Base-by-base conservation (phyloP, 1,140 invertebrate species). In the Oppia nitens region DNA sequence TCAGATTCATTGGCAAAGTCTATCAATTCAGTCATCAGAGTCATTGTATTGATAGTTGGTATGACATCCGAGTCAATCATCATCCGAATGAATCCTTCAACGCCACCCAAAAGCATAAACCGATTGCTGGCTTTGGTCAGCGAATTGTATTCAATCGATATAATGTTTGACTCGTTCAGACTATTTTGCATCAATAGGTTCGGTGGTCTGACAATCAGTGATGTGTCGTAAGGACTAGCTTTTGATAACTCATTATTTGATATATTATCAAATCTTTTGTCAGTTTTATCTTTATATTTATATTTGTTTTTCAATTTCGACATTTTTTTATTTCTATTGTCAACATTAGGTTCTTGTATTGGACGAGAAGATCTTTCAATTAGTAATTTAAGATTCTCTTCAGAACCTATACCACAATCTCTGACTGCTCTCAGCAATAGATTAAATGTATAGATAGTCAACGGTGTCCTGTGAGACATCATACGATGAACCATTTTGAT, bases 401-500 rank as follows among this genome's bases (percentile, higher is more conserved):
- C 21, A 0, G 62, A 40, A n/a, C 85, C 87, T 61, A 89, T 73
- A 50, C 79, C 75, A 72, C 86, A 90, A 66, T 93, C 86, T 63
- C 83, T 78, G 0, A 82, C 78, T 68, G 79, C 79, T 64, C 82
- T 74, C 3, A 94, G 66, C 64, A 95, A 71, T 24, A 91, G 73
- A 78, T 92, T 91, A 65, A 85, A 94, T 6, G 78, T 79, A 62
- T 75, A 82, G 60, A 84, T 69, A 66, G 78, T 77, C 11, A 58
- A 1, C 3, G 14, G 75, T 3, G 89, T 73, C 50, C 73, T 76
- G 62, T 75, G 72, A 56, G 74, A 66, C 28, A 78, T 67, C 81
- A 94, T 83, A 72, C 85, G 81, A 51, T 82, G 78, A 86, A 87
- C 93, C n/a, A 89, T 80, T 56, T 82, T 67, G 27, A 95, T 68